These are phyloP conservation scores for Palythoa grandis DNA, from an alignment of 92 coral and sea anemone species.

Conservation along the genomic window DNA sequence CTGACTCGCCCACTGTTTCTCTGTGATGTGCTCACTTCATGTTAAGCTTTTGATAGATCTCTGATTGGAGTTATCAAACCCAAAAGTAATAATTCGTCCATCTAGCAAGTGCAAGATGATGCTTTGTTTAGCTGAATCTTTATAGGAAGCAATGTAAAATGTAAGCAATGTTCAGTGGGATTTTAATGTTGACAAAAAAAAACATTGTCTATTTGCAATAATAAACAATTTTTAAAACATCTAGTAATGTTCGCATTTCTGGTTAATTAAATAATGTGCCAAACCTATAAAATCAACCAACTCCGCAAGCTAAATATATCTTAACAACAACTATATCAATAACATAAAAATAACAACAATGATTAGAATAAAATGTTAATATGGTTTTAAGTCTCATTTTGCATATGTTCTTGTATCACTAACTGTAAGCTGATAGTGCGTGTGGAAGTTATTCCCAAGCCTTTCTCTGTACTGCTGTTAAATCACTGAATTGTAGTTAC, in stretches of 20 bases:
- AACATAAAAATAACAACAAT: neutral
- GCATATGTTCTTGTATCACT: neutral
- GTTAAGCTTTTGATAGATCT: too few relatives aligned
- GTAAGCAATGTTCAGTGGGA: neutral
- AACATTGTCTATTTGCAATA: too few relatives aligned
- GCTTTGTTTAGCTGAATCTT: too few relatives aligned
- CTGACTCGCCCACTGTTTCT: too few relatives aligned
- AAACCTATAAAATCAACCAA: neutral
- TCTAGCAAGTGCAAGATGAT: too few relatives aligned
- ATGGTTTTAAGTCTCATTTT: neutral
- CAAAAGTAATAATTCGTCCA: too few relatives aligned
- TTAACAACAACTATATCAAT: neutral
- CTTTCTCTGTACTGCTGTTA: neutral
- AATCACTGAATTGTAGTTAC: constrained; percentile 5
- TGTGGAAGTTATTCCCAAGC: neutral
- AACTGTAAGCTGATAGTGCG: neutral
- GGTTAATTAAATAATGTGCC: neutral
- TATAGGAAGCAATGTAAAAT: too few relatives aligned
- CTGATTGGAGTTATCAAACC: too few relatives aligned
- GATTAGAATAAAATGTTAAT: neutral
- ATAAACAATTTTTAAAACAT: too few relatives aligned
- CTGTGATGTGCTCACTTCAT: too few relatives aligned
- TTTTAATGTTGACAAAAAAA: neutral
- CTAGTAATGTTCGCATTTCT: neutral
- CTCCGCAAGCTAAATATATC: neutral